Evolutionary conservation across 2,888 invertebrate species (phyloP).

Genomic region (Sabellastarte sp.): DNA sequence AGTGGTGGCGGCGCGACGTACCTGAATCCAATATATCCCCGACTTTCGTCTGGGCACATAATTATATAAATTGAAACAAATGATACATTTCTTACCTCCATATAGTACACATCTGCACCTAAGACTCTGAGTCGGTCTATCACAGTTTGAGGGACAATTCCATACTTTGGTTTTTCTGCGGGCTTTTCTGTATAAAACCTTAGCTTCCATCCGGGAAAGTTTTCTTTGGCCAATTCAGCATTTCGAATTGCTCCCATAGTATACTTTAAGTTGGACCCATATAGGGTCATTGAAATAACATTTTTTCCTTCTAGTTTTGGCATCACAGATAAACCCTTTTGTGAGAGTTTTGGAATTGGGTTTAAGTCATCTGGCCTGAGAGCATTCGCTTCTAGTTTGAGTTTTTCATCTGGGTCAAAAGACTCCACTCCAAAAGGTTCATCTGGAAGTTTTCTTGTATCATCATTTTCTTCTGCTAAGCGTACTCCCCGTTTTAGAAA

Average conservation of each 20-base stretch:
- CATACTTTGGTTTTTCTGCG: conserved; percentile 9
- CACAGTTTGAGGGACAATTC: conserved; percentile 18
- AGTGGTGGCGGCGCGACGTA: no score
- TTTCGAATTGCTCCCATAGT: conserved; percentile 27
- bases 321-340: no score
- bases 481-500: background rate
- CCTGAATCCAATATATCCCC: no score
- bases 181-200: conserved; percentile 27
- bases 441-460: no score
- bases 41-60: no score
- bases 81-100: no score
- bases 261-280: conserved; percentile 15
- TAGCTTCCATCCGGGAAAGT: conserved; percentile 33
- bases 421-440: no score
- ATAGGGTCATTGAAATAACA: conserved; percentile 14
- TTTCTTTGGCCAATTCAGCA: conserved; percentile 21
- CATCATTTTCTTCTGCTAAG: background rate
- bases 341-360: background rate
- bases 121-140: conserved; percentile 17
- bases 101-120: conserved; percentile 25
- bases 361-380: background rate
- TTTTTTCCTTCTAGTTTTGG: background rate
- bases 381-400: background rate
- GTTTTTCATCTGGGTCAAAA: background rate
- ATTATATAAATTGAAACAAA: no score